phyloP scores from a whole-genome alignment of 2,888 invertebrate species.

The Julus scanicus region DNA sequence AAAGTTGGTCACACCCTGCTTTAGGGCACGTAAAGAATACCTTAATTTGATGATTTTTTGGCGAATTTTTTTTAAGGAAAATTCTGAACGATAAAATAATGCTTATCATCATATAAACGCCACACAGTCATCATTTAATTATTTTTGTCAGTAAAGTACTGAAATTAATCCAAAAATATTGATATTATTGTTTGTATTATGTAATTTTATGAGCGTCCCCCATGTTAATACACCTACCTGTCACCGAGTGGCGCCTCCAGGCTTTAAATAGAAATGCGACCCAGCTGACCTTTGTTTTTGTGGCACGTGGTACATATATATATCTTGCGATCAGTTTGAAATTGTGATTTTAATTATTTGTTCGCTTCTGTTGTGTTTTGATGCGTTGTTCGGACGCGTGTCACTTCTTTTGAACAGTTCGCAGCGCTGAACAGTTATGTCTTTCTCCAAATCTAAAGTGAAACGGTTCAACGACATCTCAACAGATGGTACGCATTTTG shows the following conservation, averaged over 20 bases:
- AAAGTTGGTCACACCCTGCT: too few relatives aligned
- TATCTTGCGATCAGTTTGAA: slow-evolving; percentile 13
- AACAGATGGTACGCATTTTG: slow-evolving; percentile 29
- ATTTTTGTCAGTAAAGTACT: too few relatives aligned
- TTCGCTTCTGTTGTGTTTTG: not conserved
- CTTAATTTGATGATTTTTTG: too few relatives aligned
- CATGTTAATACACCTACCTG: not conserved
- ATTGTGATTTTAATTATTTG: not conserved
- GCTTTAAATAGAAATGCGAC: slow-evolving; percentile 9
- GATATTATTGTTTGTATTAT: too few relatives aligned
- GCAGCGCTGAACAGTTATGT: not conserved
- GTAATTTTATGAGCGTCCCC: slow-evolving; percentile 18
- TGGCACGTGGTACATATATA: slow-evolving; percentile 21
- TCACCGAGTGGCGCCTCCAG: slow-evolving; percentile 10
- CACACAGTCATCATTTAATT: too few relatives aligned
- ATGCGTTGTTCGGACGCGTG: not conserved
- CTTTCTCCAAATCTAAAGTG: slow-evolving; percentile 48
- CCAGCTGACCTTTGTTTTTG: slow-evolving; percentile 2
- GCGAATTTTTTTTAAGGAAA: too few relatives aligned
- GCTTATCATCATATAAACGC: too few relatives aligned
- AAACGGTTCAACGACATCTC: slow-evolving; percentile 48
- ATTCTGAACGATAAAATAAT: too few relatives aligned
- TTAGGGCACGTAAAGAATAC: too few relatives aligned
- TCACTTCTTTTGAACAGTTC: not conserved
- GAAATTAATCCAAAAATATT: too few relatives aligned